Conservation (phyloP, 2,113 vertebrate genomes). For the Thryonomys swinderianus region DNA sequence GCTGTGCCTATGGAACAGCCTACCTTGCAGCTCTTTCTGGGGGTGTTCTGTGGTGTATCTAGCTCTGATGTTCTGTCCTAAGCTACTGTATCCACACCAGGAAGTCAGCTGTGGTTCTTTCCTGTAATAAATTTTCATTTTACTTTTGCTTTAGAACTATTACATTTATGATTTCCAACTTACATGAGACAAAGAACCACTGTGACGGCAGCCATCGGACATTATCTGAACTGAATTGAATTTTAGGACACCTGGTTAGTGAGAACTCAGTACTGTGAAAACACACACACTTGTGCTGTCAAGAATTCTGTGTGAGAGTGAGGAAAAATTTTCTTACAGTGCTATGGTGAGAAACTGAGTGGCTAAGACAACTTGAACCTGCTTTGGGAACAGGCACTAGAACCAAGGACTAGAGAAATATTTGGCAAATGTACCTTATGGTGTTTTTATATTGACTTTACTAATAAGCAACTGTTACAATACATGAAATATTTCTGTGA, state of each 20-base stretch:
- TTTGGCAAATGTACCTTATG: background rate
- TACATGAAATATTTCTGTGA: background rate
- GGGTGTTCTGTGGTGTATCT: background rate
- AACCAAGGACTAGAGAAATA: background rate
- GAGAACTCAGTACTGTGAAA: background rate
- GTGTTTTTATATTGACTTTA: background rate
- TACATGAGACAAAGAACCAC: background rate
- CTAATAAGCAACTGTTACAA: background rate
- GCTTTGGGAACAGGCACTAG: background rate
- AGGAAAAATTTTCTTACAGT: background rate
- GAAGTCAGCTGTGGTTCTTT: background rate
- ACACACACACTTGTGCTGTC: background rate
- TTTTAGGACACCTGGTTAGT: background rate
- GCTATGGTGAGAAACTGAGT: background rate
- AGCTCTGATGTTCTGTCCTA: background rate
- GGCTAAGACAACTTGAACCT: background rate
- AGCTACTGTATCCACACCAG: background rate
- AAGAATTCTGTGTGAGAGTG: background rate
- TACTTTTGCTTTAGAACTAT: background rate
- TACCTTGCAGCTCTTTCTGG: background rate
- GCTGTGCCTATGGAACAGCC: background rate
- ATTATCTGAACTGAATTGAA: background rate
- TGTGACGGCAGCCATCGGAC: background rate
- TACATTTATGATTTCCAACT: background rate
- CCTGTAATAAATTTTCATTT: background rate